Evolutionary conservation across 2,888 invertebrate species (phyloP), one percentile per base, ranked within the genome.

Genomic region (Scaptomyza cyrtandrae): DNA sequence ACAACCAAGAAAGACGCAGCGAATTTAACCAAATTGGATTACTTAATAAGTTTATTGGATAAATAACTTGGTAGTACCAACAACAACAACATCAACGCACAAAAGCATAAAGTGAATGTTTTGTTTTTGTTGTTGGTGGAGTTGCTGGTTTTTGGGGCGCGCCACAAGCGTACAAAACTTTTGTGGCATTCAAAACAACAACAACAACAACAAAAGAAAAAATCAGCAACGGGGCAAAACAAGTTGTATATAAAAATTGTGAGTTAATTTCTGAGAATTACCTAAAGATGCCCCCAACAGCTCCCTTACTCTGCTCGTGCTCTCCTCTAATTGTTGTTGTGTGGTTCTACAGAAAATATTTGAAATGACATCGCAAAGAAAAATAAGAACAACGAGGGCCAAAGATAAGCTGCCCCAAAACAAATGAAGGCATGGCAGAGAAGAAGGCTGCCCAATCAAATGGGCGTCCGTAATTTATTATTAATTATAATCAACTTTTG

Each of bases 1-100:
- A 61, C 46, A 69, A 16, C 54, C 6, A 71, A 75, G 74, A 71
- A 46, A 72, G 75, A 86, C 79, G 80, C 80, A 82, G 86, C 85
- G 89, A 90, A 90, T 90, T 90, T 89, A 85, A 80, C 86, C 89
- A 89, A 90, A 90, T 90, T 90, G 89, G 90, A 88, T 90, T 90
- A 90, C 89, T 90, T 89, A 90, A 90, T 89, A 85, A 88, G 87
- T 90, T 90, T 89, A 90, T 89, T 86, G 88, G 81, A 78, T 86
- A 80, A 84, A 86, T 81, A 83, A 80, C 80, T 66, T 67, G 74
- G 59, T 61, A 54, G 57, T 55, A 60, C 59, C 56, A 74, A 54
- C 68, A 72, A 63, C 70, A 68, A 74, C 54, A 60, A 62, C 50
- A 53, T 49, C 60, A 64, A 59, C 24, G 24, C 24, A 24, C 24